Evolutionary conservation across 2,113 vertebrate species (phyloP).

Genomic region (Neolamprologus devosi): DNA sequence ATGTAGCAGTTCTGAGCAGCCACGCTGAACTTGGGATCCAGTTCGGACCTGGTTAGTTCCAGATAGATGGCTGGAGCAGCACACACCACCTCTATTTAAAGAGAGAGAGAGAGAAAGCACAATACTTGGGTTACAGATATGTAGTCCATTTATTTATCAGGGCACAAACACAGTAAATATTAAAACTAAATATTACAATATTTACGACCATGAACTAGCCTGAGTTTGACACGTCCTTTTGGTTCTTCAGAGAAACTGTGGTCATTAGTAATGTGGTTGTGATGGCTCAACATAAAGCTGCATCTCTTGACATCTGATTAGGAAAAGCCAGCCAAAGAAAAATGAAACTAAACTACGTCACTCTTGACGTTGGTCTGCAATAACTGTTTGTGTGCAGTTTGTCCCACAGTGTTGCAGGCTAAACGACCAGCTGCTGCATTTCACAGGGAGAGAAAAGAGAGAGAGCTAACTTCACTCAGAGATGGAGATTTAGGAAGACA

Average conservation of each 20-base stretch:
- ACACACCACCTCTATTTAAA: conserved; percentile 85
- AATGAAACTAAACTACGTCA: fast-evolving
- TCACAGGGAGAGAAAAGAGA: neutral
- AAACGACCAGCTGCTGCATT: neutral
- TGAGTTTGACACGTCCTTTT: neutral
- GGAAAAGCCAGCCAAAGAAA: neutral
- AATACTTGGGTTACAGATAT: neutral
- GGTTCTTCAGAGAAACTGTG: neutral
- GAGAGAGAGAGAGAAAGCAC: neutral
- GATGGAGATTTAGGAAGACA: neutral
- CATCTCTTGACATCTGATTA: neutral
- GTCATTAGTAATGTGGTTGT: neutral
- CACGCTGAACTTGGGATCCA: conserved; percentile 84
- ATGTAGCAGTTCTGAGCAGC: conserved; percentile 98
- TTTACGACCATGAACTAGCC: neutral
- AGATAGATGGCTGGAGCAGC: conserved; percentile 91
- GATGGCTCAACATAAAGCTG: neutral
- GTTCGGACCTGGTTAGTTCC: conserved; percentile 84
- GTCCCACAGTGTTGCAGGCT: neutral
- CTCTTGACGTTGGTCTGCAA: neutral
- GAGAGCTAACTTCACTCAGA: neutral
- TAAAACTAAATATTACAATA: neutral
- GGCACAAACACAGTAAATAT: neutral
- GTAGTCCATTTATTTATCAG: neutral
- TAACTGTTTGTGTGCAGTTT: neutral